Conservation (phyloP, 2,888 invertebrate species). For the Dasysyrphus tricinctus region DNA sequence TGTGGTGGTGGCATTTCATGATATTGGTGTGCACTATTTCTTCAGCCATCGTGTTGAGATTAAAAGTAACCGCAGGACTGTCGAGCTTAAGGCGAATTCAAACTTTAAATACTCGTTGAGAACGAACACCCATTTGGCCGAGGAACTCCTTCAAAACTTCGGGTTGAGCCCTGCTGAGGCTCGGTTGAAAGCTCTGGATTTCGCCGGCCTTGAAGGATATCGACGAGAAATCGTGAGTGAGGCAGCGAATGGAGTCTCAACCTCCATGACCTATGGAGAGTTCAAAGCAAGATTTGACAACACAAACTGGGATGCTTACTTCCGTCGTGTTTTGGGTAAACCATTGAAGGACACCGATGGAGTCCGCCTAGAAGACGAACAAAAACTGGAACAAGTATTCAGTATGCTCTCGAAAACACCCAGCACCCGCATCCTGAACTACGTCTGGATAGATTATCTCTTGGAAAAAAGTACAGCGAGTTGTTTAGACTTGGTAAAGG, state of each 20-base stretch:
- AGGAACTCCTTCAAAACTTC: slow-evolving; percentile 78
- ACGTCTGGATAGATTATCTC: slow-evolving; percentile 82
- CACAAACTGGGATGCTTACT: slow-evolving; percentile 81
- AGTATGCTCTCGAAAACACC: slow-evolving; percentile 79
- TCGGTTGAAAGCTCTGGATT: slow-evolving; percentile 80
- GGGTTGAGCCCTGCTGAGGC: slow-evolving; percentile 79
- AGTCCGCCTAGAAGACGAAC: slow-evolving; percentile 78
- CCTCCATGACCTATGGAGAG: slow-evolving; percentile 78
- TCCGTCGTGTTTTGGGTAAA: slow-evolving; percentile 79
- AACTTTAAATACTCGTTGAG: slow-evolving; percentile 78
- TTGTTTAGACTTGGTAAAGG: slow-evolving; percentile 79
- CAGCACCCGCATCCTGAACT: slow-evolving; percentile 79
- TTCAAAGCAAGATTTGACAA: slow-evolving; percentile 78
- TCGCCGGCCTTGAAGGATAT: slow-evolving; percentile 80
- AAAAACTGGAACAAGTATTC: slow-evolving; percentile 79
- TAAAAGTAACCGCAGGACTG: slow-evolving; percentile 80
- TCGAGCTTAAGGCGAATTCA: slow-evolving; percentile 78
- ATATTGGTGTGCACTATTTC: slow-evolving; percentile 80
- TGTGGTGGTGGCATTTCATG: slow-evolving; percentile 80
- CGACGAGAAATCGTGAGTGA: slow-evolving; percentile 80
- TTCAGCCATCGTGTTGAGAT: slow-evolving; percentile 79
- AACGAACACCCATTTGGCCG: slow-evolving; percentile 80
- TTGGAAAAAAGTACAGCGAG: slow-evolving; percentile 79
- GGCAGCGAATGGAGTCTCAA: slow-evolving; percentile 10
- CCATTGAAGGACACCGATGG: slow-evolving; percentile 78